These are phyloP conservation scores for Antennarius maculatus DNA, from an alignment of 2,797 vertebrate species.

Conservation along the genomic window DNA sequence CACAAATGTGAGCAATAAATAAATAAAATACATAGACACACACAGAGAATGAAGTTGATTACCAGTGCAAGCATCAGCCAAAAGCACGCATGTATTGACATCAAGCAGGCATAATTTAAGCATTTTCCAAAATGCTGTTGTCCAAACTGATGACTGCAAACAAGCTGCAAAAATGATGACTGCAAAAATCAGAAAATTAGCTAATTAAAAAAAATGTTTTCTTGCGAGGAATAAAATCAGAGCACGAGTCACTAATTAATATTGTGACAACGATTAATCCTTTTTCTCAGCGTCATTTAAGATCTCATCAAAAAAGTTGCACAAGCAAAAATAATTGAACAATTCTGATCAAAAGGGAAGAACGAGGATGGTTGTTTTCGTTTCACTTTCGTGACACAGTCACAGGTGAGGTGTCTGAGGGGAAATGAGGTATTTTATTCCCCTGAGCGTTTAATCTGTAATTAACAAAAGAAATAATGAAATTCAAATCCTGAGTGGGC, in stretches of 20 bases:
- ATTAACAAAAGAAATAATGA: conserved; percentile 26
- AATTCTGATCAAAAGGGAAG: background rate
- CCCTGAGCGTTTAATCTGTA: conserved; percentile 18
- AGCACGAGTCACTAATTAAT: no score
- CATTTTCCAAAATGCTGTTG: background rate
- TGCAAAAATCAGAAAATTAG: background rate
- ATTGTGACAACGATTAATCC: no score
- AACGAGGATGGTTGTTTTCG: background rate
- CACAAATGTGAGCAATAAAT: conserved; percentile 14
- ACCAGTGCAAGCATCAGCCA: no score
- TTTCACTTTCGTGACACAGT: background rate
- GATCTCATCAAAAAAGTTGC: no score
- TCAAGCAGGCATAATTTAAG: background rate
- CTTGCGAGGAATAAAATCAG: no score
- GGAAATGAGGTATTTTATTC: background rate
- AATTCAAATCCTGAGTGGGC: conserved; percentile 34
- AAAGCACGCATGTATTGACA: background rate
- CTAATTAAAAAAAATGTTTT: background rate
- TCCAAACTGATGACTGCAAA: background rate
- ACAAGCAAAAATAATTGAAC: background rate
- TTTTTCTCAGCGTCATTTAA: no score
- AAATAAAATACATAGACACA: background rate
- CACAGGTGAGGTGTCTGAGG: background rate
- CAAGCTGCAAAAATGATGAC: no score
- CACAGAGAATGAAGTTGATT: background rate